A percentile compares a stretch with the other conserved stretches of the same genome.
Evolutionary conservation across 1,140 invertebrate genomes (phyloP).

Genomic region (Procambarus clarkii): DNA sequence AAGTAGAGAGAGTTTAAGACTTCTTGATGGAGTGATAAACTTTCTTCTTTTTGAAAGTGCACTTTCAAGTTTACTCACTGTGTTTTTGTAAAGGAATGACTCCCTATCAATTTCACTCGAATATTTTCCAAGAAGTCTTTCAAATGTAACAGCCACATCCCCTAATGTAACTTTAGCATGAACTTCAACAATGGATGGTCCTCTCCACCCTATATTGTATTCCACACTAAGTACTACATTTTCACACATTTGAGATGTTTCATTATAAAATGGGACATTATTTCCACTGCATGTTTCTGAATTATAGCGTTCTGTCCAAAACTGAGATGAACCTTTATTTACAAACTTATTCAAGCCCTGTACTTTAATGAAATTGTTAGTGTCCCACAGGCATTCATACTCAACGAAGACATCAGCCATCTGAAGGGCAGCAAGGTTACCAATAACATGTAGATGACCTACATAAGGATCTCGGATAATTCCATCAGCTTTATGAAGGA

Average conservation of each 20-base stretch:
- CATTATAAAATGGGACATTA: conserved; percentile 35
- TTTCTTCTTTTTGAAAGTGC: neutral
- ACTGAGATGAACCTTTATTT: too few species aligned
- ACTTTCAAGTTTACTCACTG: neutral
- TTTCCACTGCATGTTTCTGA: conserved; percentile 13
- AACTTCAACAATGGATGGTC: conserved; percentile 37
- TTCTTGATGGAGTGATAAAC: neutral
- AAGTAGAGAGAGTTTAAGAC: neutral
- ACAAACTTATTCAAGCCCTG: conserved; percentile 13
- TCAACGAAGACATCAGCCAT: conserved; percentile 19
- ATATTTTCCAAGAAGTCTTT: neutral
- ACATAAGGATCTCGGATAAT: neutral
- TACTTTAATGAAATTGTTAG: conserved; percentile 44
- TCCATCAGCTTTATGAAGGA: conserved; percentile 28
- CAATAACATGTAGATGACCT: conserved; percentile 11
- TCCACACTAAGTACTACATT: conserved; percentile 55
- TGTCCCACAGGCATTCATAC: conserved; percentile 43
- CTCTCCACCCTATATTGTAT: conserved; percentile 48
- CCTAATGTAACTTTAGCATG: conserved; percentile 45
- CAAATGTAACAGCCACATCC: conserved; percentile 25
- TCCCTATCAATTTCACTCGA: neutral
- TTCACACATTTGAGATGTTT: conserved; percentile 36
- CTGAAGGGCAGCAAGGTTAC: conserved; percentile 22
- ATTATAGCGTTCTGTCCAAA: neutral
- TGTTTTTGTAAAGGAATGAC: neutral